Percentiles rank a stretch among this genome's conserved stretches.
These are phyloP conservation scores for Eupeodes latifasciatus DNA, from an alignment of 2,888 invertebrate species.

Conservation along the genomic window DNA sequence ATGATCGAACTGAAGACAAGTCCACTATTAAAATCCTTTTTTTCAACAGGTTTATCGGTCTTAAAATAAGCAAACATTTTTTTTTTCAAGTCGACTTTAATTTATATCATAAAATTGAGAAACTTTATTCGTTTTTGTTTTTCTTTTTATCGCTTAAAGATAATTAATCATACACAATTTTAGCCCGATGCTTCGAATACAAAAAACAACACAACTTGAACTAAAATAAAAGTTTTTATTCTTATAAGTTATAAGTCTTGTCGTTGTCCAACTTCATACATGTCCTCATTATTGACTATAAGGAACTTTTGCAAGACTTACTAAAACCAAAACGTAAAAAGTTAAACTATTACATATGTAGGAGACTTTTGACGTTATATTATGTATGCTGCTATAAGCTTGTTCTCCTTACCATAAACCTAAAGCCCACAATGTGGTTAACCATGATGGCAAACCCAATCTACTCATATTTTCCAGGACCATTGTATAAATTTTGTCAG, in stretches of 20 bases:
- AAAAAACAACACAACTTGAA: not conserved
- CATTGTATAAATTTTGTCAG: conserved; percentile 66
- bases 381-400: not conserved
- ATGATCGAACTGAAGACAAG: not conserved
- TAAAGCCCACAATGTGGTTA: conserved; percentile 54
- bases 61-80: conserved; percentile 3
- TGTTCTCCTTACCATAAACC: conserved; percentile 24
- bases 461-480: not conserved
- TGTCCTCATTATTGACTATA: conserved; percentile 21
- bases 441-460: conserved; percentile 33
- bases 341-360: conserved; percentile 48
- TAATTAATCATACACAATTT: conserved; percentile 24
- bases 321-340: conserved; percentile 32
- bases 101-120: not conserved
- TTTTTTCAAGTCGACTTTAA: not conserved
- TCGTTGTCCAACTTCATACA: not conserved
- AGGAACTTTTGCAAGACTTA: conserved; percentile 37
- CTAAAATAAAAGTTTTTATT: conserved; percentile 9
- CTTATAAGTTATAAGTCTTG: not conserved
- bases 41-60: conserved; percentile 31
- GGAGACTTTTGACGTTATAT: conserved; percentile 35
- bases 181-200: not conserved
- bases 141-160: not conserved
- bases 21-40: not conserved
- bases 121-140: conserved; percentile 1